These are phyloP conservation scores for Phthorimaea operculella DNA, from an alignment of 1,140 invertebrate species.

Conservation along the genomic window DNA sequence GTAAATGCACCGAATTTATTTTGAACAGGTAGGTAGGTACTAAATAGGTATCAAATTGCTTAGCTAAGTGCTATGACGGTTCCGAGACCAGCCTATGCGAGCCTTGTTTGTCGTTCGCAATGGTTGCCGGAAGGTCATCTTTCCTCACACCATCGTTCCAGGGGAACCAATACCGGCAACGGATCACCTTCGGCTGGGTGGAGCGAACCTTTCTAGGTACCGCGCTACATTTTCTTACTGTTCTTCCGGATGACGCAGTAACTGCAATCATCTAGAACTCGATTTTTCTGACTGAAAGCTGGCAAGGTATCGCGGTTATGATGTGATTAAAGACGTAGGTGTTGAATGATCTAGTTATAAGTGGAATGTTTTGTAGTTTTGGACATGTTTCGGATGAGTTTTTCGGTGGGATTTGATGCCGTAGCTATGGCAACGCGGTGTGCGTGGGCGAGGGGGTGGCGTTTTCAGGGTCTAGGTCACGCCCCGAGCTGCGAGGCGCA, in stretches of 20 bases:
- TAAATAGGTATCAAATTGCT: no score
- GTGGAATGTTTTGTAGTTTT: background rate
- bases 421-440: slow-evolving; percentile 47
- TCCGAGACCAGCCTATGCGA: slow-evolving; percentile 18
- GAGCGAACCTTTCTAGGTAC: slow-evolving; percentile 29
- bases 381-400: background rate
- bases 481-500: slow-evolving; percentile 47
- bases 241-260: slow-evolving; percentile 20
- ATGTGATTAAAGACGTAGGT: no score
- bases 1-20: no score
- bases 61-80: no score
- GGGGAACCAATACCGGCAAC: slow-evolving; percentile 35
- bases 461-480: slow-evolving; percentile 69
- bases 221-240: slow-evolving; percentile 18
- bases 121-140: slow-evolving; percentile 29
- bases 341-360: slow-evolving; percentile 1
- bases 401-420: slow-evolving; percentile 10
- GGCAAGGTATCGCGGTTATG: background rate
- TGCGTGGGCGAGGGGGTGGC: slow-evolving; percentile 56
- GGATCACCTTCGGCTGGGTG: slow-evolving; percentile 31
- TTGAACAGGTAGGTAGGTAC: no score
- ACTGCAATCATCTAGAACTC: background rate
- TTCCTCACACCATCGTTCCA: slow-evolving; percentile 25
- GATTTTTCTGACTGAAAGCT: slow-evolving; percentile 1
- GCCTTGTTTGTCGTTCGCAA: slow-evolving; percentile 40